Percentiles rank a stretch among this genome's conserved stretches.
These are phyloP conservation scores for Alentia gelatinosa DNA, from an alignment of 2,888 invertebrate species.

Conservation along the genomic window DNA sequence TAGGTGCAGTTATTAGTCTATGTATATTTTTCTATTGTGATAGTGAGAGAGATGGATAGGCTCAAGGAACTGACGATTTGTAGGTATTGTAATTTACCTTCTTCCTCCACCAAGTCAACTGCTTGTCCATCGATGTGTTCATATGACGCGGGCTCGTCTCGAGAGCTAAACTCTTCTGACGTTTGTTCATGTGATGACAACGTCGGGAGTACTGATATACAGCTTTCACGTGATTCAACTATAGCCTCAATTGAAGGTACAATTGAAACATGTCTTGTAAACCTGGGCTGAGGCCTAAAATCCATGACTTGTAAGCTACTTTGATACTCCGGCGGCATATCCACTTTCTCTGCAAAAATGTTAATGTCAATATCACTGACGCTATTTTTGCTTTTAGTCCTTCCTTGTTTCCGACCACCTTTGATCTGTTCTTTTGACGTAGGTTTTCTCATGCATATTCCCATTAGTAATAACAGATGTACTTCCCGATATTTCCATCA, in stretches of 20 bases:
- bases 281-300: not conserved
- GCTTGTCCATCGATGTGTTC: not conserved
- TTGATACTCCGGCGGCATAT: not conserved
- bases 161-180: too few species aligned
- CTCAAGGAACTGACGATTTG: not conserved
- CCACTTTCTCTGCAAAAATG: not conserved
- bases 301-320: not conserved
- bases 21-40: too few species aligned
- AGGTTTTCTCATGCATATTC: slow-evolving; percentile 16
- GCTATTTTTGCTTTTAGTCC: not conserved
- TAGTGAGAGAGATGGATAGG: too few species aligned
- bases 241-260: not conserved
- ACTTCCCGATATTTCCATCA: too few species aligned
- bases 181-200: too few species aligned
- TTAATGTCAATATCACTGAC: not conserved
- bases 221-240: not conserved
- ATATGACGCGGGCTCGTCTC: not conserved
- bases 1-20: too few species aligned
- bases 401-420: not conserved
- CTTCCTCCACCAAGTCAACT: not conserved
- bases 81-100: not conserved
- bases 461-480: too few species aligned
- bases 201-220: not conserved
- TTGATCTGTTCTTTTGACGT: not conserved
- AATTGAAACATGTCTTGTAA: not conserved